Percentiles rank a stretch among this genome's conserved stretches.
Evolutionary conservation across 2,113 vertebrate genomes (phyloP).

Genomic region (Porphyrio hochstetteri): DNA sequence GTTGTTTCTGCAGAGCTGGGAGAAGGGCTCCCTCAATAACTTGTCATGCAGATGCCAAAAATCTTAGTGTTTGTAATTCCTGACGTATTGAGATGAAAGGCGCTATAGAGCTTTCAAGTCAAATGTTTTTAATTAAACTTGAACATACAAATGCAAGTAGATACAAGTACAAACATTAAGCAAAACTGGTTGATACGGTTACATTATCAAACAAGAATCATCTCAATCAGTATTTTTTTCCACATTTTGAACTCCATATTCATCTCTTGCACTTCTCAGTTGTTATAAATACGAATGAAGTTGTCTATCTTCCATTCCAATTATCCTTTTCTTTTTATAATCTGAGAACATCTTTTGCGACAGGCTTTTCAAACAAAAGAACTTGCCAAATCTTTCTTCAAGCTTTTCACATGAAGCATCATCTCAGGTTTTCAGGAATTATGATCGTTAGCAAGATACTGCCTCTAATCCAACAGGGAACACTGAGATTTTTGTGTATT

Average conservation of each 20-base stretch:
- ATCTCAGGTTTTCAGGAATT: not conserved
- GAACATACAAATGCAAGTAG: slow-evolving; percentile 49
- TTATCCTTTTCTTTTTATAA: not conserved
- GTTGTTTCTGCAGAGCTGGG: not conserved
- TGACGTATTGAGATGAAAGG: slow-evolving; percentile 53
- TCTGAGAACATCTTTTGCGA: not conserved
- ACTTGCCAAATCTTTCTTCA: not conserved
- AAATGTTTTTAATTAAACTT: slow-evolving; percentile 66
- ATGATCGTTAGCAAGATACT: not conserved
- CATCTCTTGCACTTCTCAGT: not conserved
- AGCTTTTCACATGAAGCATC: not conserved
- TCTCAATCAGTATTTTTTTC: not conserved
- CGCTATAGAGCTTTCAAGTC: slow-evolving; percentile 53
- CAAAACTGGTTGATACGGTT: not conserved
- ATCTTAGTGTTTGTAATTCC: not conserved
- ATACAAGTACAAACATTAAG: slow-evolving; percentile 55
- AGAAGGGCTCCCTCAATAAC: not conserved
- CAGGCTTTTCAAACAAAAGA: not conserved
- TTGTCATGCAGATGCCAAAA: not conserved
- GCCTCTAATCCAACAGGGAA: not conserved
- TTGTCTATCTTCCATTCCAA: not conserved
- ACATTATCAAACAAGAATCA: slow-evolving; percentile 27
- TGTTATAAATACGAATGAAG: not conserved
- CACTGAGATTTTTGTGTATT: not conserved
- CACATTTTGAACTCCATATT: not conserved